phyloP scores from a whole-genome alignment of 2,797 vertebrate genomes.

The Uromys caudimaculatus region DNA sequence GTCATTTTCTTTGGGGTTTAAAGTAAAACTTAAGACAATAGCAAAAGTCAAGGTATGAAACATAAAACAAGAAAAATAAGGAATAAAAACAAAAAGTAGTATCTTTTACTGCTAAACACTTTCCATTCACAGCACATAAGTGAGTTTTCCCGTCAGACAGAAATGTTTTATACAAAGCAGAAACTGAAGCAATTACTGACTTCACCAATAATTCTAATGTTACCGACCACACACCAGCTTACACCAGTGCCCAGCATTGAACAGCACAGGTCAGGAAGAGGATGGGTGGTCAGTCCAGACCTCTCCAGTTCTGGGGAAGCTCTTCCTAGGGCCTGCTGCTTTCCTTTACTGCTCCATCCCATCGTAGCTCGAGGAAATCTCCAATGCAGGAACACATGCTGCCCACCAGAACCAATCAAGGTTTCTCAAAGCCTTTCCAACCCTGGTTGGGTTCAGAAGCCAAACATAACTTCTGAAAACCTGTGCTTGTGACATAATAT shows the following conservation, averaged over 20 bases:
- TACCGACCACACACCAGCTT: neutral
- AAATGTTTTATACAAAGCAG: neutral
- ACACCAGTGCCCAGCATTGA: neutral
- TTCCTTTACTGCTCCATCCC: neutral
- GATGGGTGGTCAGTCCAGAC: neutral
- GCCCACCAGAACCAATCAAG: neutral
- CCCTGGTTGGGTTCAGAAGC: neutral
- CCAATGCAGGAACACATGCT: neutral
- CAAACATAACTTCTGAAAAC: neutral
- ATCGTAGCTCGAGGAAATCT: neutral
- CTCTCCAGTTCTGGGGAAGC: neutral
- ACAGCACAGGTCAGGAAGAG: neutral
- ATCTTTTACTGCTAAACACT: neutral
- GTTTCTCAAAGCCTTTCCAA: slow-evolving; percentile 44
- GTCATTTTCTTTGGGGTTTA: slow-evolving; percentile 5
- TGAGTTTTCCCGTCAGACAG: neutral
- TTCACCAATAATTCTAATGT: neutral
- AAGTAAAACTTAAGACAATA: neutral
- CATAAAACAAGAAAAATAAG: neutral
- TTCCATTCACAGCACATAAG: neutral
- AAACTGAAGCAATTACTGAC: neutral
- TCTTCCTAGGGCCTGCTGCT: neutral
- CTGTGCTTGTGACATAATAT: neutral
- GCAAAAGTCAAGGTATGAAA: slow-evolving; percentile 6
- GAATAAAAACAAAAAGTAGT: neutral